Conservation (phyloP, 1,140 invertebrate species). For the Orchesella cincta region DNA sequence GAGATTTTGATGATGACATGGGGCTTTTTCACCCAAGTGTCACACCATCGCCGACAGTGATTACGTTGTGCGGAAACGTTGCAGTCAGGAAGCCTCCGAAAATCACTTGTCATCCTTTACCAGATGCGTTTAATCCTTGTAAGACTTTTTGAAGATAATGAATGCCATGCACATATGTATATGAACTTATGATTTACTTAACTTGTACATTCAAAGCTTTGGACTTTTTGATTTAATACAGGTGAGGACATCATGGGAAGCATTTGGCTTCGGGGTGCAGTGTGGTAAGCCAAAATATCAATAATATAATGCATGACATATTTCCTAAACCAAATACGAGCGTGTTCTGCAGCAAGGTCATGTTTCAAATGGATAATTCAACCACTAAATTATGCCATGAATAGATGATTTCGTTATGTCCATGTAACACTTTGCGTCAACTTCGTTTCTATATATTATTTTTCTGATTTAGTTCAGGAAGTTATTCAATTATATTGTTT, state of each 20-base stretch:
- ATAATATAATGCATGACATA: no score
- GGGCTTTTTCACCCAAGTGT: slow-evolving; percentile 47
- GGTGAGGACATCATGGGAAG: slow-evolving; percentile 88
- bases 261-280: slow-evolving; percentile 70
- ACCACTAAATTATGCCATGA: no score
- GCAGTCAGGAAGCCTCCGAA: slow-evolving; percentile 51
- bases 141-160: neutral
- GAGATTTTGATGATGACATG: slow-evolving; percentile 29
- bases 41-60: slow-evolving; percentile 44
- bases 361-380: no score
- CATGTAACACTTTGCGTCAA: no score
- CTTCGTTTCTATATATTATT: no score
- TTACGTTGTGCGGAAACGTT: slow-evolving; percentile 63
- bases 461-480: no score
- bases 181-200: neutral
- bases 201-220: no score
- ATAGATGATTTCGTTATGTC: no score
- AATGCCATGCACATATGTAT: neutral
- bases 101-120: slow-evolving; percentile 68
- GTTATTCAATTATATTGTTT: no score
- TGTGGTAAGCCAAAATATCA: slow-evolving; percentile 71
- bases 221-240: slow-evolving; percentile 48
- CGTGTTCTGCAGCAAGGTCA: no score
- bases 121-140: slow-evolving; percentile 81
- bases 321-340: no score